phyloP scores from a whole-genome alignment of 1,140 invertebrate genomes.

The Prorops nasuta region DNA sequence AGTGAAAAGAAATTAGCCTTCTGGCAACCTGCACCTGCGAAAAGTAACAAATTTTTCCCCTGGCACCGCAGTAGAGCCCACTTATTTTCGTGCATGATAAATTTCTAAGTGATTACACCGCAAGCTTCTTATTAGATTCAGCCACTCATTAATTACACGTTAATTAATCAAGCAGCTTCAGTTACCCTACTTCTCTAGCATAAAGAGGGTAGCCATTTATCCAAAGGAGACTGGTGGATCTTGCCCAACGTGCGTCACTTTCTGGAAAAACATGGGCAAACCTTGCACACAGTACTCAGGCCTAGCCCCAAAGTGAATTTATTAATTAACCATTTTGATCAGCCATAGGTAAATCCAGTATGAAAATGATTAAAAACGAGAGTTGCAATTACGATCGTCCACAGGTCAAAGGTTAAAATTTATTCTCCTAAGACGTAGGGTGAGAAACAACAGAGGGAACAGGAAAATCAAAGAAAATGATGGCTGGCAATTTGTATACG shows the following conservation, averaged over 20 bases:
- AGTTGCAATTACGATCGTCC: too few species aligned
- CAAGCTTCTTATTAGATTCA: slow-evolving; percentile 37
- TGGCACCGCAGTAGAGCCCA: slow-evolving; percentile 4
- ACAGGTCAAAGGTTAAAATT: too few species aligned
- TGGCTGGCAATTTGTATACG: too few species aligned
- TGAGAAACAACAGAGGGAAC: too few species aligned
- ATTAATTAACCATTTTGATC: slow-evolving; percentile 25
- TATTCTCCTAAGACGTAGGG: too few species aligned
- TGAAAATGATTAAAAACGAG: too few species aligned
- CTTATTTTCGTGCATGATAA: slow-evolving; percentile 36
- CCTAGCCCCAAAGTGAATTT: slow-evolving; percentile 13
- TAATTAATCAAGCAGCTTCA: slow-evolving; percentile 37
- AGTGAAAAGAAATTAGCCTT: too few species aligned
- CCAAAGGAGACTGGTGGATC: slow-evolving; percentile 16
- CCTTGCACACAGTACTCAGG: slow-evolving; percentile 4
- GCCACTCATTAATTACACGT: slow-evolving; percentile 37
- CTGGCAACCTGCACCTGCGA: too few species aligned
- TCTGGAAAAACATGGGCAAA: slow-evolving; percentile 24
- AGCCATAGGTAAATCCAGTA: slow-evolving; percentile 8
- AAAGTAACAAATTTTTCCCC: too few species aligned
- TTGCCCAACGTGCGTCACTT: slow-evolving; percentile 22
- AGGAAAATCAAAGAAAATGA: too few species aligned
- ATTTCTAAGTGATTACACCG: slow-evolving; percentile 37
- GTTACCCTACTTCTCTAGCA: slow-evolving; percentile 29
- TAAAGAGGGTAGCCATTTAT: slow-evolving; percentile 32